Evolutionary conservation across 2,797 vertebrate species (phyloP).

Genomic region (Sphenodon punctatus): DNA sequence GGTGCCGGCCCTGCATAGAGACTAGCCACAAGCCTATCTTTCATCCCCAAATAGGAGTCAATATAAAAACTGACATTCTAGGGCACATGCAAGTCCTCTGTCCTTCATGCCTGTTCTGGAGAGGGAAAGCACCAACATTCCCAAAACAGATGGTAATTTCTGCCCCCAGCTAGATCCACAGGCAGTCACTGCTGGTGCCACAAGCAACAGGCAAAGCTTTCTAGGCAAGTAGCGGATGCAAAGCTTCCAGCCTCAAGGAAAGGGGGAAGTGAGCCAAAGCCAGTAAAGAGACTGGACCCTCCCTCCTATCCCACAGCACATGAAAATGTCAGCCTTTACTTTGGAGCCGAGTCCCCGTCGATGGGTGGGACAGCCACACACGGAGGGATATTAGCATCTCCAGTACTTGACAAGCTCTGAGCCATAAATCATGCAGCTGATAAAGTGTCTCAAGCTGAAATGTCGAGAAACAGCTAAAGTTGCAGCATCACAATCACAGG

Average conservation of each 20-base stretch:
- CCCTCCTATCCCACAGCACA: not conserved
- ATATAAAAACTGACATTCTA: too few species aligned
- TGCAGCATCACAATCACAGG: not conserved
- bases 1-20: too few species aligned
- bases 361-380: not conserved
- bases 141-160: not conserved
- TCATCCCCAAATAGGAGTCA: too few species aligned
- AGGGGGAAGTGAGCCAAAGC: not conserved
- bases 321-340: not conserved
- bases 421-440: not conserved
- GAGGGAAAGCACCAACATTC: not conserved
- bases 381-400: not conserved
- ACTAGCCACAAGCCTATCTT: too few species aligned
- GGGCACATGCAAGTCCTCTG: too few species aligned
- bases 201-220: not conserved
- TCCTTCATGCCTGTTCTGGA: too few species aligned
- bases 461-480: fast-evolving
- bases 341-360: not conserved
- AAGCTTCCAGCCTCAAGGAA: not conserved
- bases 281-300: not conserved
- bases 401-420: not conserved
- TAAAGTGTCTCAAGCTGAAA: not conserved
- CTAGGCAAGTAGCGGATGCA: not conserved
- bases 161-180: not conserved
- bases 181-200: not conserved